Evolutionary conservation across 1,140 invertebrate species (phyloP).

Genomic region (Meloidogyne exigua): DNA sequence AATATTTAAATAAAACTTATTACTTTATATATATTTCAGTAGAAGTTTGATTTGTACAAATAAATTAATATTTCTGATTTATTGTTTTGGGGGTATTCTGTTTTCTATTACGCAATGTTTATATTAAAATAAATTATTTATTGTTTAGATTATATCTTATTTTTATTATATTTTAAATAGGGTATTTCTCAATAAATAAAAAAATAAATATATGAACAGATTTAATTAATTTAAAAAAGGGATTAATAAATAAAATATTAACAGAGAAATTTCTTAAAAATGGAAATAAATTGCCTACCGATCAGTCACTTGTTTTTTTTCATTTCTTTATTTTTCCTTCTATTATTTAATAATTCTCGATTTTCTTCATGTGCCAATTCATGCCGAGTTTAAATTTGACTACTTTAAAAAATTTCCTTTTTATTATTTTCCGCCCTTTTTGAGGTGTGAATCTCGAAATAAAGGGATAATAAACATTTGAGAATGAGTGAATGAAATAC

Average conservation of each 20-base stretch:
- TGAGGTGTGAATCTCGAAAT: slow-evolving; percentile 4
- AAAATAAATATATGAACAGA: not conserved
- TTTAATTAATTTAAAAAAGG: too few species aligned
- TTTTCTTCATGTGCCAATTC: slow-evolving; percentile 1
- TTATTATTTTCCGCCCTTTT: not conserved
- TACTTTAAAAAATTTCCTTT: not conserved
- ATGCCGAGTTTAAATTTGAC: not conserved
- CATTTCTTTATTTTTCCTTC: not conserved
- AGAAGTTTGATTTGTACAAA: too few species aligned
- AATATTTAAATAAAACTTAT: too few species aligned
- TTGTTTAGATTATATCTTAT: too few species aligned
- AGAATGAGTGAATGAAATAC: not conserved
- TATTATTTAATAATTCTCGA: not conserved
- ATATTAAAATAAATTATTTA: too few species aligned
- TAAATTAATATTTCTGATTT: too few species aligned
- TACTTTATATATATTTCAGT: too few species aligned
- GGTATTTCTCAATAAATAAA: not conserved
- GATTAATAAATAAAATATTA: not conserved
- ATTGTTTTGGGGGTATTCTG: too few species aligned
- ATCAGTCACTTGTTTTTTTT: not conserved
- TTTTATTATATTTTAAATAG: too few species aligned
- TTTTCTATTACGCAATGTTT: too few species aligned
- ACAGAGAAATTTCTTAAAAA: not conserved
- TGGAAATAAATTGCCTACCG: not conserved
- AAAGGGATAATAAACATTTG: not conserved